Evolutionary conservation across 2,888 invertebrate genomes (phyloP), one percentile per base, ranked within the genome.

Genomic region (Himalopsyche anomala): DNA sequence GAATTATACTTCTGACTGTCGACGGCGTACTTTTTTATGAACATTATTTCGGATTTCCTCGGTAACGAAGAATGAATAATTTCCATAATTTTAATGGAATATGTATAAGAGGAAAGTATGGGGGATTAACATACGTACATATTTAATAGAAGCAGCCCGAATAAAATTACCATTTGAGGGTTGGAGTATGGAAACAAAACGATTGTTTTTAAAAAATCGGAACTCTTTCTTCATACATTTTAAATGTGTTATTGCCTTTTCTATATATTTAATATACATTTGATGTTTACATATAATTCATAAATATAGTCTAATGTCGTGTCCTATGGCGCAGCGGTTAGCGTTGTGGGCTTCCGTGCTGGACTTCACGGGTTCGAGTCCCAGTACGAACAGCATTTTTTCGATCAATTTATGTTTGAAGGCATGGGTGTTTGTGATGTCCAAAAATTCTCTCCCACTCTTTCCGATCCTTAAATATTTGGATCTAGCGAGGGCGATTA

Each of bases 31-130:
- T 62, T 82, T 82, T 82, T 82, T 82, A 36, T 62, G 56, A 45
- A 80, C 81, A 85, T 83, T 87, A 87, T 87, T 87, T 87, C 81
- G 85, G 87, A 87, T 85, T 87, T 83, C 79, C 87, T 51, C 81
- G 83, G 80, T 40, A 81, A 81, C 85, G 83, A 87, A 87, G 87
- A 83, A 83, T 87, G 85, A 85, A 87, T 85, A 55, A 85, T 87
- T 87, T 87, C 83, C 87, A 87, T 87, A 87, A 87, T 85, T 87
- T 87, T 84, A 86, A 87, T 85, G 87, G 87, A 87, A 87, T 87
- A 87, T 87, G 83, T 85, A 87, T 85, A 86, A 84, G 86, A 45
- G 38, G 45, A 84, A 82, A 83, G 84, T 84, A 81, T 82, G 84
- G 54, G 45, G 80, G 82, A 84, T 86, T 84, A 82, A 86, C 86